A percentile compares a stretch with the other conserved stretches of the same genome.
phyloP scores from a whole-genome alignment of 2,888 invertebrate genomes.

The Bimastos eiseni region DNA sequence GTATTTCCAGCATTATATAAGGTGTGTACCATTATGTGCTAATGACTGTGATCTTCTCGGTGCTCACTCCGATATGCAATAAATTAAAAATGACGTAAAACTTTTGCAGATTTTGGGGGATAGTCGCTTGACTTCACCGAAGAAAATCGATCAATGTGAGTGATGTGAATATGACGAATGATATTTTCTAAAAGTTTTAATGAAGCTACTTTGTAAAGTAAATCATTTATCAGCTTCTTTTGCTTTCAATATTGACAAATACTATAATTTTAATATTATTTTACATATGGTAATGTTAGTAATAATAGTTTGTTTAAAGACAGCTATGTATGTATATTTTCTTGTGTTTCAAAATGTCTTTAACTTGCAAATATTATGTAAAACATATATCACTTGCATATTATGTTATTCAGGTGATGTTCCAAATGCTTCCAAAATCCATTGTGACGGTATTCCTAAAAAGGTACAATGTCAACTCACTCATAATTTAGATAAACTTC shows the following conservation, averaged over 20 bases:
- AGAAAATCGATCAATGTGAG: slow-evolving; percentile 16
- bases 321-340: neutral
- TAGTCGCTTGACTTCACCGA: neutral
- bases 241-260: neutral
- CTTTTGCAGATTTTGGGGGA: slow-evolving; percentile 15
- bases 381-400: neutral
- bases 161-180: neutral
- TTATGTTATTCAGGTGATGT: neutral
- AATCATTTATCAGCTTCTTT: neutral
- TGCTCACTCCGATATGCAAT: neutral
- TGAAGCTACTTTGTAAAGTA: neutral
- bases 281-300: no score
- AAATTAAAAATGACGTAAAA: neutral
- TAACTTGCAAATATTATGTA: neutral
- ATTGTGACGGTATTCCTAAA: neutral
- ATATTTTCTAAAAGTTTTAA: neutral
- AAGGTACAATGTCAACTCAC: neutral
- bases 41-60: neutral
- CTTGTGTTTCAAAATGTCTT: neutral
- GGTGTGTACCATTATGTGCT: neutral
- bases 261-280: no score
- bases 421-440: neutral
- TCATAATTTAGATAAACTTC: neutral
- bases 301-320: neutral
- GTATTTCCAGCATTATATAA: neutral